These are phyloP conservation scores for Actinia equina DNA, from an alignment of 64 coral and sea anemone species.

Conservation along the genomic window DNA sequence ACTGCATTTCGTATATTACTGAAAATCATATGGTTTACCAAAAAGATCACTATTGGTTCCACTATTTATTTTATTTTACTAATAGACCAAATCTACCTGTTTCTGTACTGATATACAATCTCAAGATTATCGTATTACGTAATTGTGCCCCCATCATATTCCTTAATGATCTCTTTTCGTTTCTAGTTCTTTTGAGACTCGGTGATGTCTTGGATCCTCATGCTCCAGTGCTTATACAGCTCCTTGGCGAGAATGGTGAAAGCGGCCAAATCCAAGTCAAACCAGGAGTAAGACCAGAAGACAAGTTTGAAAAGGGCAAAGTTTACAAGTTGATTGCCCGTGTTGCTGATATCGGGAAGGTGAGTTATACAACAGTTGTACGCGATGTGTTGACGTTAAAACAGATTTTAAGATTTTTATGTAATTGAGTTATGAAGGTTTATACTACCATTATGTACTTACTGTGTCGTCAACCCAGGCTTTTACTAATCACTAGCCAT, in stretches of 20 bases:
- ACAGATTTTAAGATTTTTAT: too few species aligned
- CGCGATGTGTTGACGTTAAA: neutral
- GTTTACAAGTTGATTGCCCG: conserved; percentile 83
- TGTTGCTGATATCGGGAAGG: conserved; percentile 73
- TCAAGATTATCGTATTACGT: too few species aligned
- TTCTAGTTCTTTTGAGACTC: conserved; percentile 67
- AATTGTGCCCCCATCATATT: neutral
- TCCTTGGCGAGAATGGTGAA: conserved; percentile 77
- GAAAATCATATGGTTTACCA: too few species aligned
- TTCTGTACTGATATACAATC: neutral
- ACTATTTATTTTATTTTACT: neutral
- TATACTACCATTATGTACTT: too few species aligned
- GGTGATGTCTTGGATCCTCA: conserved; percentile 79
- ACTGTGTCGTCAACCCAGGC: too few species aligned
- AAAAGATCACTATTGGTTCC: too few species aligned
- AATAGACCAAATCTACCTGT: neutral
- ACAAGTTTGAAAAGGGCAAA: conserved; percentile 71
- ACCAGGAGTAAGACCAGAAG: conserved; percentile 66
- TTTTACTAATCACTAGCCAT: too few species aligned
- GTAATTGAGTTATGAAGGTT: too few species aligned
- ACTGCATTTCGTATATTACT: too few species aligned
- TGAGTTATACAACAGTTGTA: neutral
- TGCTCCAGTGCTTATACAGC: conserved; percentile 68
- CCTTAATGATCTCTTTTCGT: neutral
- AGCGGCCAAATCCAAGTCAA: conserved; percentile 86